Evolutionary conservation across 2,797 vertebrate genomes (phyloP).

Genomic region (Erpetoichthys calabaricus): DNA sequence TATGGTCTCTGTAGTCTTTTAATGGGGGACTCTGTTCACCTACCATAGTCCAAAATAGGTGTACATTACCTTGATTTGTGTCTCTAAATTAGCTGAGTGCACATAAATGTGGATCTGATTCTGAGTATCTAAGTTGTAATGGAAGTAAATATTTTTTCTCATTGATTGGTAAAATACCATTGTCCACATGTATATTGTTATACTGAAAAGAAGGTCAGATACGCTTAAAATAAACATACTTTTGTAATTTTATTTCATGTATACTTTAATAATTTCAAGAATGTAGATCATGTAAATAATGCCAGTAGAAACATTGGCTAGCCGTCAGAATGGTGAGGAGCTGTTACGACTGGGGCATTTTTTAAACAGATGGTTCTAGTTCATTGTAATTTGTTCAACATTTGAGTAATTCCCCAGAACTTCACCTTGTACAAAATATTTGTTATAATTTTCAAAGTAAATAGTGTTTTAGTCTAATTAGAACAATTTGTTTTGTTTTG

Average conservation of each 20-base stretch:
- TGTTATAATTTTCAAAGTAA: conserved; percentile 36
- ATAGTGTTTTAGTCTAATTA: conserved; percentile 24
- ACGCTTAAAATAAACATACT: not conserved
- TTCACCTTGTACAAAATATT: conserved; percentile 48
- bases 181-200: no score
- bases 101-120: no score
- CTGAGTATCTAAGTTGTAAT: no score
- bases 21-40: no score
- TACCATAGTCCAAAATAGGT: no score
- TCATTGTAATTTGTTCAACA: conserved; percentile 53
- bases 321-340: conserved; percentile 16
- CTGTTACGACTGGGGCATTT: conserved; percentile 20
- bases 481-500: conserved; percentile 39
- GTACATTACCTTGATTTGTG: no score
- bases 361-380: conserved; percentile 54
- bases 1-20: no score
- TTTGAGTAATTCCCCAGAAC: conserved; percentile 37
- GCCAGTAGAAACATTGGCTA: conserved; percentile 24
- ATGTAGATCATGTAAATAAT: conserved; percentile 20
- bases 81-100: no score
- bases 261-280: conserved; percentile 22
- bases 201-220: no score
- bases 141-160: no score
- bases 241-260: conserved; percentile 21
- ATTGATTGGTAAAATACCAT: no score